A percentile compares a stretch with the other conserved stretches of the same genome.
Conservation (phyloP, 2,113 vertebrate genomes). For the Nannospalax galili region DNA sequence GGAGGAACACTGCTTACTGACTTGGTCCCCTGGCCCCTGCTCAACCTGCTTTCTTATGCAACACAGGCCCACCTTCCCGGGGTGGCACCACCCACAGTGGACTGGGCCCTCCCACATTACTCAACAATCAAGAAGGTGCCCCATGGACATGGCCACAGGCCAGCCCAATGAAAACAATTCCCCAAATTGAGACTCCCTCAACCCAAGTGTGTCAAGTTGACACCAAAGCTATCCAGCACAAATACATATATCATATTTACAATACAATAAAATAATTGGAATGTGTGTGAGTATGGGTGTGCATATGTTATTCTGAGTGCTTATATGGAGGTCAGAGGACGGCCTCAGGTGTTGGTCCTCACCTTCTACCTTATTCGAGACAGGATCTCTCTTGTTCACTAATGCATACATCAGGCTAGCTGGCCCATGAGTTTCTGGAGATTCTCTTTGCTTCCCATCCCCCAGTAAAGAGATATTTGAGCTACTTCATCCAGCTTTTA, state of each 20-base stretch:
- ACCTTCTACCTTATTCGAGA: neutral
- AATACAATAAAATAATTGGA: neutral
- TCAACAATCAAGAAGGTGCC: too few relatives aligned
- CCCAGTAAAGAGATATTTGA: neutral
- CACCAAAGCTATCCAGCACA: too few relatives aligned
- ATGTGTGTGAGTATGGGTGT: neutral
- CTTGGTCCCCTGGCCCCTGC: too few relatives aligned
- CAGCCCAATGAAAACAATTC: too few relatives aligned
- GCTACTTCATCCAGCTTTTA: neutral
- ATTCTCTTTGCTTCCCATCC: neutral
- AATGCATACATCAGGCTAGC: neutral
- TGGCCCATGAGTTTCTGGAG: neutral
- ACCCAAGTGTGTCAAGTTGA: too few relatives aligned
- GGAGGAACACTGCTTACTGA: too few relatives aligned
- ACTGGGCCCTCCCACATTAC: too few relatives aligned
- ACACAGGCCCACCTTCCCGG: too few relatives aligned
- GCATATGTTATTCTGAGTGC: fast-evolving
- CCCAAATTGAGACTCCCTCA: too few relatives aligned
- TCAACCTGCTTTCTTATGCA: too few relatives aligned
- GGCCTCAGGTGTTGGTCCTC: neutral
- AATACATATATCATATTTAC: neutral
- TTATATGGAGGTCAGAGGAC: neutral
- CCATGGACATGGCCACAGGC: too few relatives aligned
- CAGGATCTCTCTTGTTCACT: neutral
- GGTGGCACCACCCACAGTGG: too few relatives aligned